Conservation (phyloP, 2,113 vertebrate genomes). For the Chamaetylas fuelleborni region DNA sequence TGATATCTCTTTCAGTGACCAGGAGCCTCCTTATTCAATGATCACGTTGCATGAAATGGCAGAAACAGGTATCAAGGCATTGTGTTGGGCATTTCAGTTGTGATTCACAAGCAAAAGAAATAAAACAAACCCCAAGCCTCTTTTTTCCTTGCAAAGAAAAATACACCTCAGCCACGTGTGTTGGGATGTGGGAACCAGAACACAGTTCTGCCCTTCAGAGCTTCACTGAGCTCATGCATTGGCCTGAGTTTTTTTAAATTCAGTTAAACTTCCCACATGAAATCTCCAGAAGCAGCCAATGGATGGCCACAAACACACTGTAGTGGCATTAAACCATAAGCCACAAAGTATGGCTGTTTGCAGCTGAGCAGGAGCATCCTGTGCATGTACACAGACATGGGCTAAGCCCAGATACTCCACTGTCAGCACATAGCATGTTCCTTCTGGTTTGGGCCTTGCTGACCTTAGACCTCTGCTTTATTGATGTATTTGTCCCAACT, state of each 20-base stretch:
- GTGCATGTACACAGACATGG: rapidly evolving
- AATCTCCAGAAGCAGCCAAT: neutral
- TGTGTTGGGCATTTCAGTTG: conserved; percentile 31
- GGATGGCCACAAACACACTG: neutral
- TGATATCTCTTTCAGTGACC: conserved; percentile 88
- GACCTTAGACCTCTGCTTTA: neutral
- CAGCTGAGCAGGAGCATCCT: neutral
- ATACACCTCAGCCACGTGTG: neutral
- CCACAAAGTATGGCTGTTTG: neutral
- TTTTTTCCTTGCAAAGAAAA: neutral
- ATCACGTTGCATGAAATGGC: conserved; percentile 99
- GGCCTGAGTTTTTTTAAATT: neutral
- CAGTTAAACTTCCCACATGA: rapidly evolving
- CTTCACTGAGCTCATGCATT: neutral
- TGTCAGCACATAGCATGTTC: rapidly evolving
- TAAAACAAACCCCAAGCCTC: neutral
- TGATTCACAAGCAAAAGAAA: neutral
- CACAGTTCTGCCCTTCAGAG: neutral
- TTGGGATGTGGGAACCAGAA: neutral
- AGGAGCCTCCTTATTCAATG: conserved; percentile 99
- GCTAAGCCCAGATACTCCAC: rapidly evolving
- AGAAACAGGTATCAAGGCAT: conserved; percentile 88
- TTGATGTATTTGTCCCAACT: neutral
- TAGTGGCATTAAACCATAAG: neutral
- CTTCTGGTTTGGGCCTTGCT: neutral